phyloP scores from a whole-genome alignment of 1,140 invertebrate species.

The Saxidomus purpurata region DNA sequence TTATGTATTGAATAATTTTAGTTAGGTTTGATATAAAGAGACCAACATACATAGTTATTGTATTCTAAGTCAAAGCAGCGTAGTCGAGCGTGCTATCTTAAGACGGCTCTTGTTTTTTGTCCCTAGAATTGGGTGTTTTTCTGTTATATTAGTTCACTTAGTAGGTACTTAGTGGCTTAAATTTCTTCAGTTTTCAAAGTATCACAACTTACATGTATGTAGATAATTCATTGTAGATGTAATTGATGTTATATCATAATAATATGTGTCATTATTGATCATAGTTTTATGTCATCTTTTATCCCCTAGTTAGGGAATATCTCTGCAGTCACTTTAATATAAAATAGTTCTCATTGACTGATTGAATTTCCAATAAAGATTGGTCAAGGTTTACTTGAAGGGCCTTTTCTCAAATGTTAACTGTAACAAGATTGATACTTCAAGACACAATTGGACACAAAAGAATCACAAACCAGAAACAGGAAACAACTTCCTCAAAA shows the following conservation, averaged over 20 bases:
- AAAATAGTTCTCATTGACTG: slow-evolving; percentile 30
- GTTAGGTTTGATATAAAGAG: too few relatives aligned
- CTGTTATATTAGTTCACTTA: slow-evolving; percentile 29
- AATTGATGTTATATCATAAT: slow-evolving; percentile 25
- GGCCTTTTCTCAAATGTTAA: too few relatives aligned
- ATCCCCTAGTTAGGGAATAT: slow-evolving; percentile 22
- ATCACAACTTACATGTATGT: slow-evolving; percentile 33
- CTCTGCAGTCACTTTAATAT: slow-evolving; percentile 27
- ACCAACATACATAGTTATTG: too few relatives aligned
- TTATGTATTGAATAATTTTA: too few relatives aligned
- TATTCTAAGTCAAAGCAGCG: too few relatives aligned
- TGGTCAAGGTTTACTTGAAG: slow-evolving; percentile 1
- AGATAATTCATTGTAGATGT: slow-evolving; percentile 33
- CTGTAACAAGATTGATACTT: too few relatives aligned
- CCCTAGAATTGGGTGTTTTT: slow-evolving; percentile 32
- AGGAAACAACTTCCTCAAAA: too few relatives aligned
- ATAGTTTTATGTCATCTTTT: slow-evolving; percentile 29
- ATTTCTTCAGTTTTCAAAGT: slow-evolving; percentile 26
- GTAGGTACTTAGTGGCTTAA: slow-evolving; percentile 26
- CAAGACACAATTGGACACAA: too few relatives aligned
- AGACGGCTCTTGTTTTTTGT: slow-evolving; percentile 1
- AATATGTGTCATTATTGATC: slow-evolving; percentile 25
- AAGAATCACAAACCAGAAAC: too few relatives aligned
- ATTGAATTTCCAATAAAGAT: slow-evolving; percentile 31
- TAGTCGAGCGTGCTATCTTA: too few relatives aligned